Percentiles rank a stretch among this genome's conserved stretches.
Conservation (phyloP, 2,888 invertebrate genomes). For the Suillia variegata region DNA sequence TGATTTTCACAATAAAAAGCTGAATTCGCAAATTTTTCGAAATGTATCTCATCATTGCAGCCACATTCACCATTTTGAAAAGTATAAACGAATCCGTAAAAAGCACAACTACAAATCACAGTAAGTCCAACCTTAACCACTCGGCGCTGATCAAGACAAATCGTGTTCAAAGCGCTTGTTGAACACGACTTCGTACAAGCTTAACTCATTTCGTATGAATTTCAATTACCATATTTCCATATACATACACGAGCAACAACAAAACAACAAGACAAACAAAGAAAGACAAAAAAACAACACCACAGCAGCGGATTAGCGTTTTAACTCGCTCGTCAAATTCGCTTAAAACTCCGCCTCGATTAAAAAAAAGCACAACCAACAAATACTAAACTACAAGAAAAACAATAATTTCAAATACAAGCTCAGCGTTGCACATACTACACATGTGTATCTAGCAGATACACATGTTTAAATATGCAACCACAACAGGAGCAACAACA, state of each 20-base stretch:
- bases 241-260: neutral
- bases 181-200: neutral
- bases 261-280: slow-evolving; percentile 8
- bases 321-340: neutral
- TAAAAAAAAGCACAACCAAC: neutral
- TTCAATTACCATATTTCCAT: neutral
- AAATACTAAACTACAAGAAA: neutral
- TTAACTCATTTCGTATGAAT: neutral
- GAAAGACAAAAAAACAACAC: neutral
- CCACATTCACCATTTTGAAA: neutral
- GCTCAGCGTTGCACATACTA: neutral
- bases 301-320: neutral
- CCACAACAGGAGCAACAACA: neutral
- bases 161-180: neutral
- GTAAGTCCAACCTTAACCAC: too few relatives aligned
- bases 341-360: neutral
- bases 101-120: too few relatives aligned
- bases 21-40: too few relatives aligned
- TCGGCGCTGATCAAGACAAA: neutral
- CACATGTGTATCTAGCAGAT: slow-evolving; percentile 1
- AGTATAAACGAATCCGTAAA: neutral
- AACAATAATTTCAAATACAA: neutral
- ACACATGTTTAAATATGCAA: slow-evolving; percentile 1
- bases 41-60: too few relatives aligned
- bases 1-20: too few relatives aligned